Conservation (phyloP, 2,797 vertebrate species). For the Melanogrammus aeglefinus region DNA sequence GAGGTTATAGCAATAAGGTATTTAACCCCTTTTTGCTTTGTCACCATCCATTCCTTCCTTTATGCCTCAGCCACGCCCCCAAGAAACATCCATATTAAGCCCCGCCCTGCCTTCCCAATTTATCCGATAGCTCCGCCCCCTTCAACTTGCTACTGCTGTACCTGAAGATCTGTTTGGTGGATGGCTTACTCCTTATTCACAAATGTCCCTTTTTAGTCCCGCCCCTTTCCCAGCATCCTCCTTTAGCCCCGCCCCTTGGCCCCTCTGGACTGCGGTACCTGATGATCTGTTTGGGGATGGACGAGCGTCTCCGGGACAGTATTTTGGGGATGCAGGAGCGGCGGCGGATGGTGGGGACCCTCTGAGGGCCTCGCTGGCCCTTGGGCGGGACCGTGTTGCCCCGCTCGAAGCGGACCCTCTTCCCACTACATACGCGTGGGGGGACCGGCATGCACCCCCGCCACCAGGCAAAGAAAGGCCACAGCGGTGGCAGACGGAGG, state of each 20-base stretch:
- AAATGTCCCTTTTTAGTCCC: neutral
- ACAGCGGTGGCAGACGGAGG: constrained; percentile 15
- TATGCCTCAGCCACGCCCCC: neutral
- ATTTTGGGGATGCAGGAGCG: constrained; percentile 85
- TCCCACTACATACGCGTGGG: constrained; percentile 70
- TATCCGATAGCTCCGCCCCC: neutral
- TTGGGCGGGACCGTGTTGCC: constrained; percentile 87
- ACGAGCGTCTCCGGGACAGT: constrained; percentile 64
- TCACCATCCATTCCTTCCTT: neutral
- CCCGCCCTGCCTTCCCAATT: neutral
- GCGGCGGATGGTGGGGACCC: constrained; percentile 72
- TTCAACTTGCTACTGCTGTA: constrained; percentile 64
- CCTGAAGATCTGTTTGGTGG: constrained; percentile 85
- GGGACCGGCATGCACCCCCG: neutral
- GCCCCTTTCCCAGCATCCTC: neutral
- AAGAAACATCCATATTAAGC: neutral
- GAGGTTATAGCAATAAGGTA: neutral
- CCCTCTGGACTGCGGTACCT: constrained; percentile 77
- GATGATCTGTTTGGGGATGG: constrained; percentile 82
- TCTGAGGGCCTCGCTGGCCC: constrained; percentile 79
- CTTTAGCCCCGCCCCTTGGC: constrained; percentile 1
- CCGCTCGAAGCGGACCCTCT: constrained; percentile 86
- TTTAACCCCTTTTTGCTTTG: neutral
- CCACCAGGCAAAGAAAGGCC: neutral
- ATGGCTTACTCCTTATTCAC: constrained; percentile 34